Percentiles rank a stretch among this genome's conserved stretches.
phyloP scores from a whole-genome alignment of 2,888 invertebrate genomes.

The Himalopsyche anomala region DNA sequence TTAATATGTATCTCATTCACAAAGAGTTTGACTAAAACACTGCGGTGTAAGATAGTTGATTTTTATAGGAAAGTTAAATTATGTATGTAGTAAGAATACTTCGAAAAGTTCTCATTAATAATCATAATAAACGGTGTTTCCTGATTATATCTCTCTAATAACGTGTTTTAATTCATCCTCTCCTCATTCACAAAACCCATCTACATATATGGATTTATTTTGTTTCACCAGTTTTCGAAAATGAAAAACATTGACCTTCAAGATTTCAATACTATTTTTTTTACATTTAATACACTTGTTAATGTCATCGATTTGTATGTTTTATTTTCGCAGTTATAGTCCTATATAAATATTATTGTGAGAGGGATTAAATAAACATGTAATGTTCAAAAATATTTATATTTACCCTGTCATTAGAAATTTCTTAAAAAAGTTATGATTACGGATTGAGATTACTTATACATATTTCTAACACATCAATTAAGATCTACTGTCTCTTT shows the following conservation, averaged over 20 bases:
- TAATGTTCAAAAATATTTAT: constrained; percentile 8
- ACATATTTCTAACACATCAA: not conserved
- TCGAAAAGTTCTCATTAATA: constrained; percentile 77
- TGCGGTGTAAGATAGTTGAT: constrained; percentile 64
- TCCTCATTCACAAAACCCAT: not conserved
- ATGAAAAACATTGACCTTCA: too few relatives aligned
- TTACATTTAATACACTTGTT: too few relatives aligned
- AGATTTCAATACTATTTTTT: too few relatives aligned
- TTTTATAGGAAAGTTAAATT: constrained; percentile 69
- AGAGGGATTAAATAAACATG: too few relatives aligned
- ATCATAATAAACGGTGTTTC: constrained; percentile 80
- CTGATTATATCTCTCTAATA: constrained; percentile 71
- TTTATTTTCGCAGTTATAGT: too few relatives aligned
- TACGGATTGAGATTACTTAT: not conserved
- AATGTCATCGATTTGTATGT: too few relatives aligned
- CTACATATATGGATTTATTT: too few relatives aligned
- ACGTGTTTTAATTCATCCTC: constrained; percentile 56
- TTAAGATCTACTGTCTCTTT: not conserved
- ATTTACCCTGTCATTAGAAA: not conserved
- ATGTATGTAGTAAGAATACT: constrained; percentile 78
- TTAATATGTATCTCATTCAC: constrained; percentile 37
- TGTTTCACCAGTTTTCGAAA: too few relatives aligned
- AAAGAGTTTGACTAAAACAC: constrained; percentile 55
- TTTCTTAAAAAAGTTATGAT: not conserved
- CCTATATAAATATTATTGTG: too few relatives aligned